Base-by-base conservation (phyloP, 2,888 invertebrate species). In the Panzeria rudis region DNA sequence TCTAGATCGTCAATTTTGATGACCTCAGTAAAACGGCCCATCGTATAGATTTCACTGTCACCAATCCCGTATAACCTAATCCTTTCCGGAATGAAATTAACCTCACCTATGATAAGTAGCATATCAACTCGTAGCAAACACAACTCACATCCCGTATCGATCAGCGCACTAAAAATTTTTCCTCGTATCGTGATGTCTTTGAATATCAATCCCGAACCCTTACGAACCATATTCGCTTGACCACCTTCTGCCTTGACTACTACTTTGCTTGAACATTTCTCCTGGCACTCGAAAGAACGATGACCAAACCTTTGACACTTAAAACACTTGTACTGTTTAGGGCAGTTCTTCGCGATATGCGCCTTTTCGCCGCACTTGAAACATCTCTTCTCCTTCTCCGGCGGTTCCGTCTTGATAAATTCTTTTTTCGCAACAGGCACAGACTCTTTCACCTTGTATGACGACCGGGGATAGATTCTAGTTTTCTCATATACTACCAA, bases 141-240 rank as follows among this genome's bases (percentile, higher is more conserved):
- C 3, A 64, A 0, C 15, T 64, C 61, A 15, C 75, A 64, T 5
- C 75, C 75, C 7, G 64, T 75, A 35, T 59, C 68, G 1, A 77
- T 35, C 4, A 77, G 29, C 52, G 29, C 64, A 1, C 52, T 54
- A 29, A 54, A 20, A 0, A 2, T 7, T 25, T 62, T 75, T 3
- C 20, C 62, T 8, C 50, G 8, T 11, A 62, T 25, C 11, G 6
- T 25, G 4, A 62, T 25, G 32, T 62, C 50, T 25, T 73, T 73
- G 4, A 73, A 73, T 38, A 73, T 9, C 13, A 73, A 17, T 15
- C 73, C 47, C 9, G 50, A 61, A 13, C 50, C 50, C 5, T 38
- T 61, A 3, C 61, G 61, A 0, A 61, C 73, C 61, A 59, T 72
- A 15, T 72, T 72, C 11, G 44, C 72, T 15, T 72, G 72, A 15